A percentile compares a stretch with the other conserved stretches of the same genome.
phyloP scores from a whole-genome alignment of 2,113 vertebrate species.

The Triplophysa rosa region DNA sequence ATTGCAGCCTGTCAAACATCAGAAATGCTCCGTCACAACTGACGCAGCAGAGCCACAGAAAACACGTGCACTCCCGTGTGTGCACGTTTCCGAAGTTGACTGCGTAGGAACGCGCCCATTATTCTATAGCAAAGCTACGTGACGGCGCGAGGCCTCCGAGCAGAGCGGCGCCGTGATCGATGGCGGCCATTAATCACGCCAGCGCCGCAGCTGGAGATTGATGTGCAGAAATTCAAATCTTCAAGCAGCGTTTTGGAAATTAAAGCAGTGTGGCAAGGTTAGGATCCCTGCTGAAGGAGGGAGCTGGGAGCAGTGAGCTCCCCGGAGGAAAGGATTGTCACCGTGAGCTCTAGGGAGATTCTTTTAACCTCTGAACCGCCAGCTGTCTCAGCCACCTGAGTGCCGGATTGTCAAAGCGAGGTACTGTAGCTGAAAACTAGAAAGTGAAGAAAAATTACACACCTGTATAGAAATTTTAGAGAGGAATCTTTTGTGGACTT shows the following conservation, averaged over 20 bases:
- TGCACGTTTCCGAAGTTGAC: constrained; percentile 61
- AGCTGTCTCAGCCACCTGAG: constrained; percentile 40
- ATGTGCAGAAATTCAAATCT: constrained; percentile 78
- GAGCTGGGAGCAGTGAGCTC: constrained; percentile 49
- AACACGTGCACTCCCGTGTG: constrained; percentile 48
- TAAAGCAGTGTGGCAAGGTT: constrained; percentile 72
- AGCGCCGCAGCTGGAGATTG: constrained; percentile 67
- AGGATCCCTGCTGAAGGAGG: constrained; percentile 58
- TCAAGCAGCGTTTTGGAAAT: constrained; percentile 76
- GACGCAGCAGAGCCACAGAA: constrained; percentile 31
- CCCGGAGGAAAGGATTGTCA: constrained; percentile 21
- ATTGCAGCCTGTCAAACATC: background rate
- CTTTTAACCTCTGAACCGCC: constrained; percentile 35
- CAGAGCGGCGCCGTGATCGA: constrained; percentile 73
- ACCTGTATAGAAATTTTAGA: too few relatives aligned
- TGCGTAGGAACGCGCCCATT: constrained; percentile 70
- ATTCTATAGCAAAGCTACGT: constrained; percentile 77
- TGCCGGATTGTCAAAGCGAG: constrained; percentile 10
- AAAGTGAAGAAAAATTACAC: background rate
- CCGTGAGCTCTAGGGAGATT: background rate
- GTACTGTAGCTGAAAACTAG: background rate
- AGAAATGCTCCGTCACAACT: constrained; percentile 68
- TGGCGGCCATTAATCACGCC: constrained; percentile 76
- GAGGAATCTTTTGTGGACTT: too few relatives aligned
- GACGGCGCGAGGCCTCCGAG: constrained; percentile 65